These are phyloP conservation scores for Zele albiditarsus DNA, from an alignment of 2,888 invertebrate genomes.

Conservation along the genomic window DNA sequence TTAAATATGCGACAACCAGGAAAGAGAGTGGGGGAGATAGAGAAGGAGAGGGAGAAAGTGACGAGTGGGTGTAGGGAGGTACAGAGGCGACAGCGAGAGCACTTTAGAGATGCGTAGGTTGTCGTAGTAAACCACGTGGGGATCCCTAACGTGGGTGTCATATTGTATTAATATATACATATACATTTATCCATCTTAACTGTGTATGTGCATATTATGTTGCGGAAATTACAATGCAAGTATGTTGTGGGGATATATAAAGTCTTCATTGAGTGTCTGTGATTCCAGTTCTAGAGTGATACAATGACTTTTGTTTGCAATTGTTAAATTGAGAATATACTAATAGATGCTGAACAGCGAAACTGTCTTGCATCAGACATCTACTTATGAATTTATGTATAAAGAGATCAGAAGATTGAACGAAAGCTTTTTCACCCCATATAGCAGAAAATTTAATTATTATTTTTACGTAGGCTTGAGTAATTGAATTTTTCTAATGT, in stretches of 20 bases:
- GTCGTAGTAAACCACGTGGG: slow-evolving; percentile 10
- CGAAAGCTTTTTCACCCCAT: too few species aligned
- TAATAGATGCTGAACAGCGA: too few species aligned
- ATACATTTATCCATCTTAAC: neutral
- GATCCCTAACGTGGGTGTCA: slow-evolving; percentile 4
- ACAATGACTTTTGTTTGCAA: too few species aligned
- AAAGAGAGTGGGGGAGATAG: slow-evolving; percentile 38
- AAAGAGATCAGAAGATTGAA: too few species aligned
- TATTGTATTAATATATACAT: neutral
- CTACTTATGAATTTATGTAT: too few species aligned
- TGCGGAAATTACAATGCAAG: too few species aligned
- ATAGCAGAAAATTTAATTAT: too few species aligned
- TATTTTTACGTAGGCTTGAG: too few species aligned
- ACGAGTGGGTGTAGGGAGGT: neutral
- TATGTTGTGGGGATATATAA: neutral
- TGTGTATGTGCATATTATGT: too few species aligned
- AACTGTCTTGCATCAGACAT: too few species aligned
- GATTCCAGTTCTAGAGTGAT: neutral
- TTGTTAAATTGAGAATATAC: too few species aligned
- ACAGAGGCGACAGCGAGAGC: neutral
- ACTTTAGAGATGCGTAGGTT: slow-evolving; percentile 2
- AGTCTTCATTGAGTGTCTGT: neutral
- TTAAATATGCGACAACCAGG: slow-evolving; percentile 55
- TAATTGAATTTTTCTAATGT: too few species aligned
- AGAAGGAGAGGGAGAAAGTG: slow-evolving; percentile 14